phyloP scores from a whole-genome alignment of 2,797 vertebrate species.

The Crypturellus tataupa region DNA sequence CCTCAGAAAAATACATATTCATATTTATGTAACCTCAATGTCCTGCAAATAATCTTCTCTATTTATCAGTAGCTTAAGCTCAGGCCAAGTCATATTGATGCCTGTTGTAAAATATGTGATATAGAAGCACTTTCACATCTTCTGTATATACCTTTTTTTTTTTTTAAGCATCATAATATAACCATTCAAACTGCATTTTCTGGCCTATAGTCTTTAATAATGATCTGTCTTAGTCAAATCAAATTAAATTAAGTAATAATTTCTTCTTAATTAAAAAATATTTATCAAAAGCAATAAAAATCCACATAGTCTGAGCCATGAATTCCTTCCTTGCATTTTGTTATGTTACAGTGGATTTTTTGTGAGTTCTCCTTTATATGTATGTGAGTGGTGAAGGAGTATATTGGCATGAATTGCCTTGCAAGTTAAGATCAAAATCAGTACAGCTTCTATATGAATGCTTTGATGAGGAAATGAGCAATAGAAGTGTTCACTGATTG shows the following conservation, averaged over 20 bases:
- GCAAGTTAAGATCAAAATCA: not conserved
- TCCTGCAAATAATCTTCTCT: not conserved
- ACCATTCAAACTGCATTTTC: not conserved
- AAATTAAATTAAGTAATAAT: not conserved
- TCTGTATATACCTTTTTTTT: not conserved
- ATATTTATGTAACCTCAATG: not conserved
- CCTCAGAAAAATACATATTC: not conserved
- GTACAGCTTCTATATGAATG: not conserved
- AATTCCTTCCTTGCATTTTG: not conserved
- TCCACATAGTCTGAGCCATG: rapidly evolving
- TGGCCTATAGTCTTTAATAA: not conserved
- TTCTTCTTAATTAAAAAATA: not conserved
- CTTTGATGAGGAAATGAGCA: not conserved
- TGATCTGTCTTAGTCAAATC: not conserved
- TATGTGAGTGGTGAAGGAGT: rapidly evolving
- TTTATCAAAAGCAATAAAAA: not conserved
- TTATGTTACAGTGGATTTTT: not conserved
- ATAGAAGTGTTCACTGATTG: not conserved
- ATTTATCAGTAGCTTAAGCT: not conserved
- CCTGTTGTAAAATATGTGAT: not conserved
- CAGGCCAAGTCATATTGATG: not conserved
- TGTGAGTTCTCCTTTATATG: not conserved
- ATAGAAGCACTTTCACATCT: not conserved
- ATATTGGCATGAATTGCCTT: not conserved
- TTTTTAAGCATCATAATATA: not conserved